A percentile compares a stretch with the other conserved stretches of the same genome.
Conservation (phyloP, 1,140 invertebrate species). For the Cherax quadricarinatus region DNA sequence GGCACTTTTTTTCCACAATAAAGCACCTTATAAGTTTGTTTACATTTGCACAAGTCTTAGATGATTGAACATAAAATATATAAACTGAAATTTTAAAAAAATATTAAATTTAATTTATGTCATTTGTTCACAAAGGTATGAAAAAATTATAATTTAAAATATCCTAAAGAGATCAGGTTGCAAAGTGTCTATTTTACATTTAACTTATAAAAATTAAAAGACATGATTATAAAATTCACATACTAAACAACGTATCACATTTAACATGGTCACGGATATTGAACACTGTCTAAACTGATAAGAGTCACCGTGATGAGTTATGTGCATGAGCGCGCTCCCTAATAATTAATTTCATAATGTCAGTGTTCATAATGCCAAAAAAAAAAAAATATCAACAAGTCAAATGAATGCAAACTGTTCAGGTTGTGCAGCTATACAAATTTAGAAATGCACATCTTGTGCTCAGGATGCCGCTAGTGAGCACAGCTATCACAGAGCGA, state of each 20-base stretch:
- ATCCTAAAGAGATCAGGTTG: conserved; percentile 65
- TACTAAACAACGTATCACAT: conserved; percentile 71
- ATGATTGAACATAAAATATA: conserved; percentile 28
- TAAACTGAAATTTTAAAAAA: conserved; percentile 55
- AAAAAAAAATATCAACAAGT: background rate
- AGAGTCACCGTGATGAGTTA: conserved; percentile 47
- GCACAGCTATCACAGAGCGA: conserved; percentile 66
- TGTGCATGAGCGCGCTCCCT: conserved; percentile 37
- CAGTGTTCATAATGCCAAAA: conserved; percentile 2
- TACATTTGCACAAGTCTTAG: conserved; percentile 66
- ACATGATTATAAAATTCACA: conserved; percentile 70
- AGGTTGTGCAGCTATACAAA: conserved; percentile 26
- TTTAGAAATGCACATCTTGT: conserved; percentile 64
- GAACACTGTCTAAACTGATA: conserved; percentile 34
- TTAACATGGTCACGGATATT: conserved; percentile 64
- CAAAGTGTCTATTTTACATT: conserved; percentile 46
- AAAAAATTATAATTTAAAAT: conserved; percentile 53
- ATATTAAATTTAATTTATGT: conserved; percentile 8
- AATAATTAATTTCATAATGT: background rate
- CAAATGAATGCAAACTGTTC: conserved; percentile 3
- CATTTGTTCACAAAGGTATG: conserved; percentile 46
- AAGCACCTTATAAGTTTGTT: conserved; percentile 39
- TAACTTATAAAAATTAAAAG: conserved; percentile 60
- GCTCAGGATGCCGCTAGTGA: conserved; percentile 36
- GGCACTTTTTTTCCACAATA: conserved; percentile 48